A percentile compares a stretch with the other conserved stretches of the same genome.
Evolutionary conservation across 2,113 vertebrate species (phyloP).

Genomic region (Clarias batrachus): DNA sequence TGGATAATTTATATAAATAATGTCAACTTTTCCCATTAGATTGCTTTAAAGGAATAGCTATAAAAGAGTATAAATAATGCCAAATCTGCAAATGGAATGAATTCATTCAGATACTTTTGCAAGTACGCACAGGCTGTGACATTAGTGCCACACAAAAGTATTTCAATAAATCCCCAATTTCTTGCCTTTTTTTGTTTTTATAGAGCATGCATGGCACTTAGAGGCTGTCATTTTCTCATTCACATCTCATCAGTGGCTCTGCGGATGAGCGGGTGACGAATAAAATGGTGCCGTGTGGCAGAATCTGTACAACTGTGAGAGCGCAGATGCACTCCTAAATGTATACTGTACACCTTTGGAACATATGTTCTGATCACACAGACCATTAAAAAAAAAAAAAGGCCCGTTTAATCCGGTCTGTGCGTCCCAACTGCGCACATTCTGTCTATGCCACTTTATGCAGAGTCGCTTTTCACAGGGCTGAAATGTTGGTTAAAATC

Average conservation of each 20-base stretch:
- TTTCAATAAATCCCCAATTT: background rate
- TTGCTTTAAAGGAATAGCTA: background rate
- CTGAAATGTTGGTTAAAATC: background rate
- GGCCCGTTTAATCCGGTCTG: background rate
- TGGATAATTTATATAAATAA: background rate
- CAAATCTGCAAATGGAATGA: background rate
- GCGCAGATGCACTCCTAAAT: slow-evolving; percentile 33
- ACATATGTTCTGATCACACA: slow-evolving; percentile 27
- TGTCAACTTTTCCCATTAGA: background rate
- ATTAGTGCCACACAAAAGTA: background rate
- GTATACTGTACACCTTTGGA: background rate
- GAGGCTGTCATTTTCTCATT: background rate
- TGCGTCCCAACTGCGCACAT: background rate
- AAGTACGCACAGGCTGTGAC: background rate
- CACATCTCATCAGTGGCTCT: slow-evolving; percentile 3
- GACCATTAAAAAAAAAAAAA: background rate
- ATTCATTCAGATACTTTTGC: background rate
- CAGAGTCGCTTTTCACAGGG: background rate
- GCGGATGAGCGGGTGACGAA: background rate
- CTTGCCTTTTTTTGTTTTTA: background rate
- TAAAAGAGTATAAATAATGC: background rate
- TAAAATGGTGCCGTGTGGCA: slow-evolving; percentile 2
- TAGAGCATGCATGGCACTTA: background rate
- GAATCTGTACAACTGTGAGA: background rate
- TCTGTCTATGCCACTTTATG: background rate